A percentile compares a stretch with the other conserved stretches of the same genome.
phyloP scores from a whole-genome alignment of 2,888 invertebrate species.

The Sussaba pulchella region DNA sequence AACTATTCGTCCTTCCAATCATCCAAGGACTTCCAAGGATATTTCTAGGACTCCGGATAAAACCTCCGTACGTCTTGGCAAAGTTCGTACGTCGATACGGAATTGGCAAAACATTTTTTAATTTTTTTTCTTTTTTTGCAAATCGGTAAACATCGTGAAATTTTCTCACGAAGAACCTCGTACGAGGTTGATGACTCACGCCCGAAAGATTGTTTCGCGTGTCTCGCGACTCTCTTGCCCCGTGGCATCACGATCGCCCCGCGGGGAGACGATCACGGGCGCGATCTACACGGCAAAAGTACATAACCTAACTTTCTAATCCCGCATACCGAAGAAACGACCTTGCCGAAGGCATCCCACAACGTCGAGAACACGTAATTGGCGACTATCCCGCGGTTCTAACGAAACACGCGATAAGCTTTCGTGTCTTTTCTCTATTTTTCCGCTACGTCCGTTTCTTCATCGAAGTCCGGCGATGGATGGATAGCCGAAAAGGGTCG shows the following conservation, averaged over 20 bases:
- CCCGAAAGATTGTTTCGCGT: not conserved
- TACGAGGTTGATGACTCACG: conserved; percentile 23
- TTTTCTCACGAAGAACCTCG: conserved; percentile 1
- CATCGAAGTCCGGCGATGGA: conserved; percentile 23
- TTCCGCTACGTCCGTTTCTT: too few species aligned
- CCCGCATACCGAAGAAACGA: conserved; percentile 63
- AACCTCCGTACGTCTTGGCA: too few species aligned
- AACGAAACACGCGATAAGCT: conserved; percentile 47
- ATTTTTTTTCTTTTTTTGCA: too few species aligned
- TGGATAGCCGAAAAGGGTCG: conserved; percentile 25
- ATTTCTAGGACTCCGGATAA: too few species aligned
- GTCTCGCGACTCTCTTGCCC: conserved; percentile 20
- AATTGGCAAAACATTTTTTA: too few species aligned
- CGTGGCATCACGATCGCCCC: not conserved
- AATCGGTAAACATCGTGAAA: too few species aligned
- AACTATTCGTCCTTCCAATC: too few species aligned
- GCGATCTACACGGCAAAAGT: conserved; percentile 26
- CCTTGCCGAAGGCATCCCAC: conserved; percentile 63
- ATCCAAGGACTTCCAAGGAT: too few species aligned
- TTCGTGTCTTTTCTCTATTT: not conserved
- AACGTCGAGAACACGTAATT: conserved; percentile 52
- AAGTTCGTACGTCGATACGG: too few species aligned
- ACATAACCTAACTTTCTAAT: conserved; percentile 66
- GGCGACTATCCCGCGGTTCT: conserved; percentile 40
- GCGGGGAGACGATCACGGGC: conserved; percentile 6